These are phyloP conservation scores for Actias luna DNA, from an alignment of 2,888 invertebrate species.

Conservation along the genomic window DNA sequence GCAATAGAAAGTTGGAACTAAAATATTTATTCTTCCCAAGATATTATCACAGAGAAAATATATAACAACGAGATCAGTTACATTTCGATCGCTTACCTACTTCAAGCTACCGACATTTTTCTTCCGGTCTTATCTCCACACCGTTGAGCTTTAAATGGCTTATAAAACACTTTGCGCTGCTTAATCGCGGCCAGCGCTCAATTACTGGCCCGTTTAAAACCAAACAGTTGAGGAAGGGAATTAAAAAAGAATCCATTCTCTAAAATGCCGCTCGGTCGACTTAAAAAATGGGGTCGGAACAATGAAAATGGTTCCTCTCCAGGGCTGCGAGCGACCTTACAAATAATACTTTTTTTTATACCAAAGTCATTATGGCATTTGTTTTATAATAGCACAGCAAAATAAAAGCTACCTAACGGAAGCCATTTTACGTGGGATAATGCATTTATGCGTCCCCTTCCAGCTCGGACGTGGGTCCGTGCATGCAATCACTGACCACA, in stretches of 20 bases:
- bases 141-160: constrained; percentile 17
- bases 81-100: background rate
- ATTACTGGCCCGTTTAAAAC: constrained; percentile 29
- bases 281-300: constrained; percentile 50
- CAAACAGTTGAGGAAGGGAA: constrained; percentile 29
- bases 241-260: constrained; percentile 48
- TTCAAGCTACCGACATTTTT: constrained; percentile 5
- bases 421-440: too few species aligned
- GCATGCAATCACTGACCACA: too few species aligned
- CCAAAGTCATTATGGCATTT: too few species aligned
- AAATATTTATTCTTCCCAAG: too few species aligned
- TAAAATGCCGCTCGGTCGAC: constrained; percentile 47
- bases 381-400: too few species aligned
- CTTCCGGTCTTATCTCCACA: constrained; percentile 7
- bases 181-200: constrained; percentile 16
- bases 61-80: background rate
- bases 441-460: too few species aligned
- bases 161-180: constrained; percentile 14
- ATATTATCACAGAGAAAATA: background rate
- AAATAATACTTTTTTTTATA: too few species aligned
- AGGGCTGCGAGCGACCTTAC: constrained; percentile 28
- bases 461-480: too few species aligned
- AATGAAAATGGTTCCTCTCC: constrained; percentile 50
- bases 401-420: too few species aligned
- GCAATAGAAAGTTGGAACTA: too few species aligned